Base-by-base conservation (phyloP, 2,888 invertebrate genomes). In the Mythimna albipuncta region DNA sequence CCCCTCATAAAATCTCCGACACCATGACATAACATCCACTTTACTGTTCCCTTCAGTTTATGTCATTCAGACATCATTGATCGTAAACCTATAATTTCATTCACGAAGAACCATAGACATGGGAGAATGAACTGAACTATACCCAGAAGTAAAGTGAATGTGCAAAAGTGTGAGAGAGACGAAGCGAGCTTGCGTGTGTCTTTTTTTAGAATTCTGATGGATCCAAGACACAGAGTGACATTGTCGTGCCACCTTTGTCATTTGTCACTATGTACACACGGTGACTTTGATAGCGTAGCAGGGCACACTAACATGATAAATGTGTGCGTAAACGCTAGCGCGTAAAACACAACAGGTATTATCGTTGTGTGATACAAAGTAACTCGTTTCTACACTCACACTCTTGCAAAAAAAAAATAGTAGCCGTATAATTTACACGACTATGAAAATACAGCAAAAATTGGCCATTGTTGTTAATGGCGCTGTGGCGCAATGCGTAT, bases 71-170 rank as follows among this genome's bases (percentile, higher is more conserved):
- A 79, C 57, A 21, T 74, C 52, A 74, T 54, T n/a, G n/a, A 38
- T 69, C 81, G 64, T 81, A 47, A 75, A 75, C 55, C 16, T 47
- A 76, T 47, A 47, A 52, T 38, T 69, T 59, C n/a, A 66, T 63
- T 58, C 62, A 50, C 26, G 4, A 16, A 62, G 6, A 77, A 55
- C 55, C 54, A 41, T 44, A 44, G 16, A 19, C 26, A n/a, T 59
- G 21, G 13, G n/a, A 6, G n/a, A n/a, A 41, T 61, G 13, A 38
- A 38, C 13, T 59, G 59, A 59, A 19, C 35, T 47, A 16, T 55
- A 26, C 5, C 13, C 26, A 11, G 11, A 2, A 11, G 13, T 26
- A 26, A 55, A 55, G 55, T 55, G 13, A 55, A 55, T 55, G 26
- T 11, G 6, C 6, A 26, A 26, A 54, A 26, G 21, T 54, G 54